Conservation (phyloP, 2,797 vertebrate genomes). For the Spinibarbus caldwelli region DNA sequence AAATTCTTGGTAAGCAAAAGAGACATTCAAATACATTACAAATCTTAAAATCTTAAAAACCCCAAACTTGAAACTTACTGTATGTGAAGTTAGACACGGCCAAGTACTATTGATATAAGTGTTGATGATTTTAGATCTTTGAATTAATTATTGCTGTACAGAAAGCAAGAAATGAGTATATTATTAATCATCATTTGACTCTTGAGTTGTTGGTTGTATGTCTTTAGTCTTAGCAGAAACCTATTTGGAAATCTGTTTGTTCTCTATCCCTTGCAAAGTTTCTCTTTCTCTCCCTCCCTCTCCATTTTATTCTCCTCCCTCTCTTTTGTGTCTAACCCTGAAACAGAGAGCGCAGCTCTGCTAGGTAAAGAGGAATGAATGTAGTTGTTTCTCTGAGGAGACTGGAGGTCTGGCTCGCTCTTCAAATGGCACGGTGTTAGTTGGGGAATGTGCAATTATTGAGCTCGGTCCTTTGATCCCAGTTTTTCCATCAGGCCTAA, state of each 20-base stretch:
- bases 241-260: neutral
- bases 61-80: too few relatives aligned
- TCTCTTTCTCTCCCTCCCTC: conserved; percentile 44
- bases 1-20: neutral
- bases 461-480: conserved; percentile 84
- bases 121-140: neutral
- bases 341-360: conserved; percentile 72
- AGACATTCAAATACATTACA: neutral
- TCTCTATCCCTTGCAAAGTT: conserved; percentile 6
- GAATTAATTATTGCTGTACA: neutral
- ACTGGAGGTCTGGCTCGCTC: conserved; percentile 81
- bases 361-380: conserved; percentile 73
- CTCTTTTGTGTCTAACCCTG: conserved; percentile 66
- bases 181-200: neutral
- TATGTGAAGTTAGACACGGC: neutral
- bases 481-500: conserved; percentile 83
- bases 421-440: conserved; percentile 83
- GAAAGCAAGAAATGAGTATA: neutral
- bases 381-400: conserved; percentile 74
- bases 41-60: neutral
- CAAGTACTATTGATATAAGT: neutral
- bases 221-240: neutral
- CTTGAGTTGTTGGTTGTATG: neutral
- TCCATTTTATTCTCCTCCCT: conserved; percentile 17
- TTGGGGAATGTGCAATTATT: conserved; percentile 87